Percentiles rank a stretch among this genome's conserved stretches.
Evolutionary conservation across 2,113 vertebrate species (phyloP).

Genomic region (Phyllostomus discolor): DNA sequence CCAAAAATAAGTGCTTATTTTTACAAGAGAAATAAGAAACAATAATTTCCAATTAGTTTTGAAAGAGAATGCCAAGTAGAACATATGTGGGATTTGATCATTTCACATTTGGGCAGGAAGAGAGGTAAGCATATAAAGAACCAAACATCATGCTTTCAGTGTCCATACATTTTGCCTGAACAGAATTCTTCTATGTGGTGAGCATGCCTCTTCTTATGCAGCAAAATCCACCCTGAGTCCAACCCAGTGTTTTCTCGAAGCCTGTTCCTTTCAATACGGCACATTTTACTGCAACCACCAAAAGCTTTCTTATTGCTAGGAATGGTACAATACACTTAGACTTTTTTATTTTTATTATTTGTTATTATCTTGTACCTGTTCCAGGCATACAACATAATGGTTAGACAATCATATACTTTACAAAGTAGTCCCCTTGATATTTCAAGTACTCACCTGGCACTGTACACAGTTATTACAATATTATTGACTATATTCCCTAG

Average conservation of each 20-base stretch:
- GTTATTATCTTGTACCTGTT: neutral
- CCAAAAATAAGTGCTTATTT: neutral
- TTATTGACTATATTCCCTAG: neutral
- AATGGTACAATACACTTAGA: neutral
- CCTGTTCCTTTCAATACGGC: slow-evolving; percentile 33
- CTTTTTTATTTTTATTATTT: neutral
- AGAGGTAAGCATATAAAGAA: slow-evolving; percentile 6
- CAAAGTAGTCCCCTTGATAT: too few relatives aligned
- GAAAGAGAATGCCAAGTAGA: slow-evolving; percentile 26
- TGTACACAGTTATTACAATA: too few relatives aligned
- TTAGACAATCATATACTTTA: neutral
- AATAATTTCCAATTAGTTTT: slow-evolving; percentile 1
- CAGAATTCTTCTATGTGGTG: neutral
- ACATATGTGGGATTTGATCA: neutral
- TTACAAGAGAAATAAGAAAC: slow-evolving; percentile 6
- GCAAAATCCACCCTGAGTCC: slow-evolving; percentile 19
- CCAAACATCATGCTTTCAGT: neutral
- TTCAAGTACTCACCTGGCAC: too few relatives aligned
- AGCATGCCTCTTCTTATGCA: neutral
- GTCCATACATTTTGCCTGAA: neutral
- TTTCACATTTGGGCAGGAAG: neutral
- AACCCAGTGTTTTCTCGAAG: slow-evolving; percentile 31
- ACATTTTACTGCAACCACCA: slow-evolving; percentile 32
- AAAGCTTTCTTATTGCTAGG: neutral
- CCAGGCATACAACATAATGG: neutral